Conservation (phyloP, 1,140 invertebrate species). For the Medauroidea extradentata region DNA sequence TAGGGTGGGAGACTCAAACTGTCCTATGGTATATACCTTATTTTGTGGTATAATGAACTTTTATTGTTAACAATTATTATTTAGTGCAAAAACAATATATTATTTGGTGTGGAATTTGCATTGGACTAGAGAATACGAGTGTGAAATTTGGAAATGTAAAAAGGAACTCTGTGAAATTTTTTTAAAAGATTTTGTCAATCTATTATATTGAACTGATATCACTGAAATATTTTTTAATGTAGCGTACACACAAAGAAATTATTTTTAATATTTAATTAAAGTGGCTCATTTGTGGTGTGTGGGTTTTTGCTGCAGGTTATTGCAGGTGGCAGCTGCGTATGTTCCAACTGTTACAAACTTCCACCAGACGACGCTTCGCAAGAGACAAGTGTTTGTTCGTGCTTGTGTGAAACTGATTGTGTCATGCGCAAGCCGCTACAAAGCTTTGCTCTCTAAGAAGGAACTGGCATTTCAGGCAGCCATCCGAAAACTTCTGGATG, state of each 20-base stretch:
- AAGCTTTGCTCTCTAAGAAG: constrained; percentile 47
- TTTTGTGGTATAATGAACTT: too few relatives aligned
- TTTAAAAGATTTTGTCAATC: too few relatives aligned
- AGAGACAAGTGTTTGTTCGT: constrained; percentile 56
- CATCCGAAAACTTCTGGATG: constrained; percentile 52
- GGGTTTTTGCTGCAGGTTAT: constrained; percentile 46
- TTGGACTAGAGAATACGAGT: too few relatives aligned
- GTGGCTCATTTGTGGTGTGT: too few relatives aligned
- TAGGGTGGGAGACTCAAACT: too few relatives aligned
- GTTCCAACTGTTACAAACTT: constrained; percentile 39
- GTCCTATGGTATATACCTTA: too few relatives aligned
- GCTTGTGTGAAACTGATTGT: constrained; percentile 54
- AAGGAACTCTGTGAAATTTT: neutral
- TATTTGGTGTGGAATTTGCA: too few relatives aligned
- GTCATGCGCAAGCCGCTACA: constrained; percentile 53
- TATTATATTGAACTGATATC: constrained; percentile 14
- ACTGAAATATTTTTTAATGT: constrained; percentile 14
- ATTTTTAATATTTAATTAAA: too few relatives aligned
- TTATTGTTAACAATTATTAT: too few relatives aligned
- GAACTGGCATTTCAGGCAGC: constrained; percentile 49
- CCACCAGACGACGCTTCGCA: constrained; percentile 50
- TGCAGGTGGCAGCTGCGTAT: constrained; percentile 59
- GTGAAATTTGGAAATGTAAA: neutral
- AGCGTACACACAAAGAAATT: constrained; percentile 3
- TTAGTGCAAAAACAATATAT: too few relatives aligned